A percentile compares a stretch with the other conserved stretches of the same genome.
These are phyloP conservation scores for Bembecia ichneumoniformis DNA, from an alignment of 2,888 invertebrate species.

Conservation along the genomic window DNA sequence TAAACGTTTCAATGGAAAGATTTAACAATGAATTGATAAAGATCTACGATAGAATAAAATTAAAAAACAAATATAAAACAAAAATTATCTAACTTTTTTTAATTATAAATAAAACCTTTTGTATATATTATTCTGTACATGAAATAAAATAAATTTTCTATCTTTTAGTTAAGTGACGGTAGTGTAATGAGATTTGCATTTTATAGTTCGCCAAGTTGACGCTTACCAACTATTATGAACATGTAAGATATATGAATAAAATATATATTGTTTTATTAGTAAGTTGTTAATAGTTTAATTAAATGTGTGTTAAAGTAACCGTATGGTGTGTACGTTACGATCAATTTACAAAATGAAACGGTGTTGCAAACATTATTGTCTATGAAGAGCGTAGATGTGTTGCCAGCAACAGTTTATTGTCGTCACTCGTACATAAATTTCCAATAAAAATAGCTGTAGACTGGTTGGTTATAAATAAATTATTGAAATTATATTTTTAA, in stretches of 20 bases:
- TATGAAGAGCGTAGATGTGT: constrained; percentile 15
- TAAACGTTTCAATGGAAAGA: no score
- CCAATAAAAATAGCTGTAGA: constrained; percentile 23
- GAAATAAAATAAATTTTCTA: neutral
- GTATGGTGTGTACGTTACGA: constrained; percentile 38
- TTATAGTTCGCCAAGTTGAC: constrained; percentile 9
- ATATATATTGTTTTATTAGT: constrained; percentile 51
- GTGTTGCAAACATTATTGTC: constrained; percentile 30
- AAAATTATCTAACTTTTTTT: no score
- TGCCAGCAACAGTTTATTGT: constrained; percentile 23
- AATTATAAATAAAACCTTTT: neutral
- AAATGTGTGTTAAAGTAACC: constrained; percentile 36
- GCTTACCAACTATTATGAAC: constrained; percentile 15
- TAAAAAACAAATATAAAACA: no score
- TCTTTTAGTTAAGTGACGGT: no score
- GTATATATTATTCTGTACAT: neutral
- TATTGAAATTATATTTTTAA: constrained; percentile 32
- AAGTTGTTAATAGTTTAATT: constrained; percentile 68
- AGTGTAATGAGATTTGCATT: neutral
- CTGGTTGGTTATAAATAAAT: constrained; percentile 25
- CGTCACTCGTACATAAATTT: constrained; percentile 52
- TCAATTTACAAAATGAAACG: constrained; percentile 53
- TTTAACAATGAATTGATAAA: no score
- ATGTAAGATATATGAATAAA: constrained; percentile 51
- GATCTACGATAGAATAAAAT: no score